phyloP scores from a whole-genome alignment of 2,797 vertebrate genomes.

The Tarsius wallacei region DNA sequence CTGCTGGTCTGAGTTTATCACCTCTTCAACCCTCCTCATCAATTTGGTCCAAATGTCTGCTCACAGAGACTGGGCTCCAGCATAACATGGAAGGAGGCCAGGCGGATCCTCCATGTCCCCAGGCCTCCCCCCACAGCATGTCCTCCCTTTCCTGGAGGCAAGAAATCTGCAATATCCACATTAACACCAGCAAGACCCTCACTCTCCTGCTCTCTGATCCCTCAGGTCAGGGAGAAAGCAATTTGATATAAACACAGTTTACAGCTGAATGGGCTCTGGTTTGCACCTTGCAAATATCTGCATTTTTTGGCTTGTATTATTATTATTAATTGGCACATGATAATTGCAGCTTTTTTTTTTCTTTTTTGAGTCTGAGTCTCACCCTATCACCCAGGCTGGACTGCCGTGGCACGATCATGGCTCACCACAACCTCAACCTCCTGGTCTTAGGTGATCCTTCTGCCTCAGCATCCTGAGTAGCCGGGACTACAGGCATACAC shows the following conservation, averaged over 20 bases:
- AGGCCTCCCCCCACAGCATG: background rate
- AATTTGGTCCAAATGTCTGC: background rate
- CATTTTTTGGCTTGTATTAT: background rate
- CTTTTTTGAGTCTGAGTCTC: too few species aligned
- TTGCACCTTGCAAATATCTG: background rate
- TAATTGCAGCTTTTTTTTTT: too few species aligned
- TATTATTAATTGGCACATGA: background rate
- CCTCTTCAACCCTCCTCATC: background rate
- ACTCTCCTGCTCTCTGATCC: background rate
- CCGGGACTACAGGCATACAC: too few species aligned
- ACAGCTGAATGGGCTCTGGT: background rate
- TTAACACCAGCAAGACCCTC: background rate
- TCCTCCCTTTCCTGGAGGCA: background rate
- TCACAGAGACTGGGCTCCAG: background rate
- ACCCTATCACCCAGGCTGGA: too few species aligned
- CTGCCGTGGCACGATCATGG: too few species aligned
- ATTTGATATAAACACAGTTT: background rate
- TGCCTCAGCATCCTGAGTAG: too few species aligned
- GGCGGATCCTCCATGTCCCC: too few species aligned
- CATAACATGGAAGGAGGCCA: background rate
- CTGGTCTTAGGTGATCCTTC: too few species aligned
- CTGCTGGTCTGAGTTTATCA: background rate
- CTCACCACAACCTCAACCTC: too few species aligned
- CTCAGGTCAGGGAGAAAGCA: constrained; percentile 11
- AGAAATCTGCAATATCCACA: background rate